phyloP scores from a whole-genome alignment of 2,797 vertebrate genomes.

The Pseudomugil tenellus region DNA sequence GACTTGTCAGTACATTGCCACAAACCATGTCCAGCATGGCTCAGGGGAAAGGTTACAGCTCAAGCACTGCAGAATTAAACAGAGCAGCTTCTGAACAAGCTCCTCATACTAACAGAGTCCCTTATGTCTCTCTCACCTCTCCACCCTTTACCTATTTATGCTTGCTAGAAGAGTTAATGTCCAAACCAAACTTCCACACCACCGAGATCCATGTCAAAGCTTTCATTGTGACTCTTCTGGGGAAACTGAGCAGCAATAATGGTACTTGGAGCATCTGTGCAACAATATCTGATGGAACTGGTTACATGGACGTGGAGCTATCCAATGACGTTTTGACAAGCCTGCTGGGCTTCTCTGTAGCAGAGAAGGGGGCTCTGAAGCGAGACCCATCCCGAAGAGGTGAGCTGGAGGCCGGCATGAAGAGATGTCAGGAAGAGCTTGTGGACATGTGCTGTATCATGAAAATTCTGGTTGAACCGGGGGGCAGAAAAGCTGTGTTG shows the following conservation, averaged over 20 bases:
- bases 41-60: slow-evolving; percentile 13
- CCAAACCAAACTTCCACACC: slow-evolving; percentile 54
- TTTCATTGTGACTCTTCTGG: slow-evolving; percentile 94
- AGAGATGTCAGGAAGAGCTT: slow-evolving; percentile 89
- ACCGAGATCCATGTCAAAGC: slow-evolving; percentile 86
- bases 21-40: background rate
- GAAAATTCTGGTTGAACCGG: slow-evolving; percentile 84
- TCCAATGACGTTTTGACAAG: slow-evolving; percentile 86
- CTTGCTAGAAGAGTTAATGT: slow-evolving; percentile 73
- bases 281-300: slow-evolving; percentile 92
- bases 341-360: slow-evolving; percentile 92
- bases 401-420: slow-evolving; percentile 86
- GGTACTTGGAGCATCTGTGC: slow-evolving; percentile 87
- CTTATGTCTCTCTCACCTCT: slow-evolving; percentile 73
- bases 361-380: slow-evolving; percentile 86
- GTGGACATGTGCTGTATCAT: slow-evolving; percentile 97
- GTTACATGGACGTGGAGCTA: slow-evolving; percentile 91
- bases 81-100: background rate
- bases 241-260: slow-evolving; percentile 85
- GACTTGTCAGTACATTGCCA: slow-evolving; percentile 5
- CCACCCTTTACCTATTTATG: slow-evolving; percentile 90
- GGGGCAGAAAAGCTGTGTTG: slow-evolving; percentile 80
- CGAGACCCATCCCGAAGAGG: slow-evolving; percentile 82
- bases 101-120: background rate
- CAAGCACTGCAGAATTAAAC: slow-evolving; percentile 1